These are phyloP conservation scores for Andrena minutula DNA, from an alignment of 2,888 invertebrate species.

Conservation along the genomic window DNA sequence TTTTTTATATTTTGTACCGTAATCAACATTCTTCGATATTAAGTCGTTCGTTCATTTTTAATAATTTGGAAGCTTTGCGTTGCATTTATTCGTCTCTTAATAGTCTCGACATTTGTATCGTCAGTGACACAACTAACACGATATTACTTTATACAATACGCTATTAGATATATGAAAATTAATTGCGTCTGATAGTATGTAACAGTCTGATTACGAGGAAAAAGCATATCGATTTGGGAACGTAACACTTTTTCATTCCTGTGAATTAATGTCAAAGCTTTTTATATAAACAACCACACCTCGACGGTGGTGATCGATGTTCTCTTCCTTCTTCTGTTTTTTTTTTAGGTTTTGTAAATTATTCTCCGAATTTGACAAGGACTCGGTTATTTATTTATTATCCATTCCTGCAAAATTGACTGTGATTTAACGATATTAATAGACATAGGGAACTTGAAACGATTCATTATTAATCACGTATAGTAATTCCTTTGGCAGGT, in stretches of 20 bases:
- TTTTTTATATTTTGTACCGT: slow-evolving; percentile 43
- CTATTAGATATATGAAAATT: slow-evolving; percentile 36
- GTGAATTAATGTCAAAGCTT: slow-evolving; percentile 24
- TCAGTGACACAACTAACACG: slow-evolving; percentile 16
- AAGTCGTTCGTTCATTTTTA: slow-evolving; percentile 20
- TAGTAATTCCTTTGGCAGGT: slow-evolving; percentile 51
- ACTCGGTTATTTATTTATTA: slow-evolving; percentile 65
- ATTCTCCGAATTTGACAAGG: slow-evolving; percentile 46
- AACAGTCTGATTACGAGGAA: slow-evolving; percentile 29
- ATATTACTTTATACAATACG: slow-evolving; percentile 28
- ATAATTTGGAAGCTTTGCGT: slow-evolving; percentile 29
- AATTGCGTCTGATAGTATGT: slow-evolving; percentile 31
- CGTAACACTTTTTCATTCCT: slow-evolving; percentile 54
- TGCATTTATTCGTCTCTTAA: slow-evolving; percentile 27
- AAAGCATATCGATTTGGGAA: slow-evolving; percentile 34
- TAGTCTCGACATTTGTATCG: slow-evolving; percentile 5
- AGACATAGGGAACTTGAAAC: slow-evolving; percentile 68
- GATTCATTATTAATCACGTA: slow-evolving; percentile 54
- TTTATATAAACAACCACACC: slow-evolving; percentile 5
- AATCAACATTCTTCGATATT: slow-evolving; percentile 37
- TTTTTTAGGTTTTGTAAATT: slow-evolving; percentile 46
- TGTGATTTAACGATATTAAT: slow-evolving; percentile 80
- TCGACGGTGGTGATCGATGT: slow-evolving; percentile 25
- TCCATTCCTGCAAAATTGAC: slow-evolving; percentile 79
- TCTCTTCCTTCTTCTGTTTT: slow-evolving; percentile 1